Conservation (phyloP, 2,797 vertebrate genomes). For the Phoebastria nigripes region DNA sequence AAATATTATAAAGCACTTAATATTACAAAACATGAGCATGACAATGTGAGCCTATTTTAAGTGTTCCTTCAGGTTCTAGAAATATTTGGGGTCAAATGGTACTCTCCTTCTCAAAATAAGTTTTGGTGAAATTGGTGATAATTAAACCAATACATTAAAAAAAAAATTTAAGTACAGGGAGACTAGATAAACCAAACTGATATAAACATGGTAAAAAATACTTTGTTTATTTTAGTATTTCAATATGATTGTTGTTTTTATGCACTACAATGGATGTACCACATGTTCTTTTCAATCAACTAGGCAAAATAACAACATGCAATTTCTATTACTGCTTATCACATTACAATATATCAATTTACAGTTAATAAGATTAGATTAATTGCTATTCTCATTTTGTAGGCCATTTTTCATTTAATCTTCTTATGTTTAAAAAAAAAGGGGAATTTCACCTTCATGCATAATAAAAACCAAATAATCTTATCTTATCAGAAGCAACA, state of each 20-base stretch:
- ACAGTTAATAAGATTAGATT: background rate
- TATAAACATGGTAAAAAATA: background rate
- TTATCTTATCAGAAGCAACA: conserved; percentile 7
- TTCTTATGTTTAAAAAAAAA: background rate
- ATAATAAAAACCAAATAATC: background rate
- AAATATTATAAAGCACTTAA: background rate
- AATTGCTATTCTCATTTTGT: background rate
- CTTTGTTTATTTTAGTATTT: background rate
- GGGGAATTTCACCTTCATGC: background rate
- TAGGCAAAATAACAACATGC: background rate
- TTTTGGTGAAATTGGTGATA: background rate
- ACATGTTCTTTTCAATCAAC: background rate
- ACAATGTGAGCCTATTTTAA: background rate
- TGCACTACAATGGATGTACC: background rate
- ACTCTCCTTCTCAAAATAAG: background rate
- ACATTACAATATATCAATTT: background rate
- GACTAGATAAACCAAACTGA: background rate
- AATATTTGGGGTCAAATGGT: background rate
- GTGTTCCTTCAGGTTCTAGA: background rate
- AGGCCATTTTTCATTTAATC: conserved; percentile 9
- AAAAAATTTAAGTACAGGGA: background rate
- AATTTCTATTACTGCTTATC: background rate
- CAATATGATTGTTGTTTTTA: background rate
- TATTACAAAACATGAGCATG: background rate
- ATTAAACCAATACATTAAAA: background rate